phyloP scores from a whole-genome alignment of 2,797 vertebrate species.

The Iguana delicatissima region DNA sequence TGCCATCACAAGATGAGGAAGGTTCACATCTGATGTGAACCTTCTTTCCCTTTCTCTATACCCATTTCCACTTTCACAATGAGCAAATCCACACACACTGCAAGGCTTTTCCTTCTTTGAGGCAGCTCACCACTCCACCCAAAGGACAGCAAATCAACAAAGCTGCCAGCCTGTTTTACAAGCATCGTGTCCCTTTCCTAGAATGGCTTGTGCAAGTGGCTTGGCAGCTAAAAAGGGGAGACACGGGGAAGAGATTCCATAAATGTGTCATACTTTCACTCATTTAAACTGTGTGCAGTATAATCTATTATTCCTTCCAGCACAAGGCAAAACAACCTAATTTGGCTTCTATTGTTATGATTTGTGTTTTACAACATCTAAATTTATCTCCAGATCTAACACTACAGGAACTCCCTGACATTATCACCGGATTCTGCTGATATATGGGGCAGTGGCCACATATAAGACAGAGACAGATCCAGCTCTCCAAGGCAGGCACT shows the following conservation, averaged over 20 bases:
- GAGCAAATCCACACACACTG: constrained; percentile 1
- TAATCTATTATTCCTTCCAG: too few species aligned
- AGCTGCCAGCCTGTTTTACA: background rate
- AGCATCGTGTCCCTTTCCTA: background rate
- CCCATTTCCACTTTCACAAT: background rate
- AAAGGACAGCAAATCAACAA: constrained; percentile 23
- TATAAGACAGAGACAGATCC: too few species aligned
- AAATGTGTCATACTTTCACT: background rate
- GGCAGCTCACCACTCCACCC: background rate
- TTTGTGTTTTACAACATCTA: too few species aligned
- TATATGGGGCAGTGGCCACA: too few species aligned
- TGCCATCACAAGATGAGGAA: background rate
- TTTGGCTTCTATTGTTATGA: too few species aligned
- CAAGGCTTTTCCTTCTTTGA: background rate
- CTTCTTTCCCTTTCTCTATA: constrained; percentile 3
- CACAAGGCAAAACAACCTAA: too few species aligned
- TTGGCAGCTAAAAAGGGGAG: constrained; percentile 23
- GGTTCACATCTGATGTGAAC: background rate
- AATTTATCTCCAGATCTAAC: too few species aligned
- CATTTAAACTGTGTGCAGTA: background rate
- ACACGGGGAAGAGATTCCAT: background rate
- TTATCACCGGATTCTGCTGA: too few species aligned
- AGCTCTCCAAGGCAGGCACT: too few species aligned
- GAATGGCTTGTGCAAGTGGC: background rate
- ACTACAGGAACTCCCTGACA: too few species aligned